Conservation (phyloP, 2,113 vertebrate genomes). For the Aythya baeri region DNA sequence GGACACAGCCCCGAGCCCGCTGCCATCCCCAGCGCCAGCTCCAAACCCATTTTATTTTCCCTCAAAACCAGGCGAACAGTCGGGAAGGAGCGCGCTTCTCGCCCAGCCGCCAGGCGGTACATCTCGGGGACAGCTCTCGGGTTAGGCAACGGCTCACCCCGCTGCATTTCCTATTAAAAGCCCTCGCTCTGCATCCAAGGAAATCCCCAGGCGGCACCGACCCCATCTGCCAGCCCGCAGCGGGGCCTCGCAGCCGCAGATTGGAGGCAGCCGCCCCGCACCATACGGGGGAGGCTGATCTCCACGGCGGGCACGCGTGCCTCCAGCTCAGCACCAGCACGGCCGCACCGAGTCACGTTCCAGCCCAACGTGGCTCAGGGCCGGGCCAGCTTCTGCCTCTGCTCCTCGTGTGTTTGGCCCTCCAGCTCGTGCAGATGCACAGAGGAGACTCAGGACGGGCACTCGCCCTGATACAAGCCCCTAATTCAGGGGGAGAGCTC, state of each 20-base stretch:
- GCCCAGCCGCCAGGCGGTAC: neutral
- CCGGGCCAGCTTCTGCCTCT: neutral
- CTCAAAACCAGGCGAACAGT: neutral
- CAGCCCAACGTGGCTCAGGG: neutral
- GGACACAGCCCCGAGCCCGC: neutral
- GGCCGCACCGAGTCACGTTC: neutral
- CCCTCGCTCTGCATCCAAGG: neutral
- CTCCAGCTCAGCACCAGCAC: neutral
- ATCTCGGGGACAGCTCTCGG: neutral
- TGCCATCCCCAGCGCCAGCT: neutral
- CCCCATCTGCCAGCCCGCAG: neutral
- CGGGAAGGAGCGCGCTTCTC: rapidly evolving
- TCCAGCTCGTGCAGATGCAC: neutral
- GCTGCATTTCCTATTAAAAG: neutral
- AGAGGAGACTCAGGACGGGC: rapidly evolving
- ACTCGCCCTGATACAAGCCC: neutral
- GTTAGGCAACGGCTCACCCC: rapidly evolving
- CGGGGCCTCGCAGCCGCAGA: neutral
- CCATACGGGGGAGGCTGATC: neutral
- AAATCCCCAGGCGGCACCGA: neutral
- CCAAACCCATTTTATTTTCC: neutral
- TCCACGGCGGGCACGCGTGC: neutral
- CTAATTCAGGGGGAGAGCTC: neutral
- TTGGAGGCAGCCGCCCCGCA: rapidly evolving
- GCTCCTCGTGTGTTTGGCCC: rapidly evolving